A percentile compares a stretch with the other conserved stretches of the same genome.
Conservation (phyloP, 2,888 invertebrate genomes). For the Euplexia lucipara region DNA sequence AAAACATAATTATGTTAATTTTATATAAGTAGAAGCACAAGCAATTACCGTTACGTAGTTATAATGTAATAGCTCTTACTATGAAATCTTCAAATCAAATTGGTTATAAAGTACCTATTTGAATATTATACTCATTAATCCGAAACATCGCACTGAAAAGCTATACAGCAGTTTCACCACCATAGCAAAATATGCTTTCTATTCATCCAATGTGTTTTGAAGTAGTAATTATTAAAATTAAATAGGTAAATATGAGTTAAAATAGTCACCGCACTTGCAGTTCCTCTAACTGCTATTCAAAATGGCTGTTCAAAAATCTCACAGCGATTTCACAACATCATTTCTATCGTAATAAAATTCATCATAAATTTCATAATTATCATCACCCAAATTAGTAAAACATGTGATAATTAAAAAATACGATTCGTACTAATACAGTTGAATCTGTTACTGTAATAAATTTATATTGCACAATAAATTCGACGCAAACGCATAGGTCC, state of each 20-base stretch:
- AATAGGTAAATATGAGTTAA: not conserved
- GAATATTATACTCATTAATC: not conserved
- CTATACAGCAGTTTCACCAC: too few relatives aligned
- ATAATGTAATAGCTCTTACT: not conserved
- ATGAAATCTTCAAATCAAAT: constrained; percentile 8
- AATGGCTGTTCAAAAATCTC: not conserved
- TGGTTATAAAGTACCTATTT: constrained; percentile 15
- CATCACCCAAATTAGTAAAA: constrained; percentile 21
- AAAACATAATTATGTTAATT: constrained; percentile 4
- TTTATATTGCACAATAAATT: constrained; percentile 63
- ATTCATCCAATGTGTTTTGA: too few relatives aligned
- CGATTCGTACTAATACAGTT: constrained; percentile 45
- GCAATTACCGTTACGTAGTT: too few relatives aligned
- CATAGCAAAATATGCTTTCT: too few relatives aligned
- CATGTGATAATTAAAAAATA: constrained; percentile 35
- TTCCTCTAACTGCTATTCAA: not conserved
- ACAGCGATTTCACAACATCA: constrained; percentile 6
- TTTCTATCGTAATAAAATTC: constrained; percentile 1
- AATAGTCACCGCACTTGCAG: constrained; percentile 7
- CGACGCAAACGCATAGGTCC: constrained; percentile 65
- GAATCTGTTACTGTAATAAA: constrained; percentile 56
- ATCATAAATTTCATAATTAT: constrained; percentile 16
- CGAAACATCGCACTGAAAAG: too few relatives aligned
- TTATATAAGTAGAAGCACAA: not conserved
- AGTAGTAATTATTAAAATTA: too few relatives aligned